These are phyloP conservation scores for Dendronephthya gigantea DNA, from an alignment of 64 coral and sea anemone genomes.

Conservation along the genomic window DNA sequence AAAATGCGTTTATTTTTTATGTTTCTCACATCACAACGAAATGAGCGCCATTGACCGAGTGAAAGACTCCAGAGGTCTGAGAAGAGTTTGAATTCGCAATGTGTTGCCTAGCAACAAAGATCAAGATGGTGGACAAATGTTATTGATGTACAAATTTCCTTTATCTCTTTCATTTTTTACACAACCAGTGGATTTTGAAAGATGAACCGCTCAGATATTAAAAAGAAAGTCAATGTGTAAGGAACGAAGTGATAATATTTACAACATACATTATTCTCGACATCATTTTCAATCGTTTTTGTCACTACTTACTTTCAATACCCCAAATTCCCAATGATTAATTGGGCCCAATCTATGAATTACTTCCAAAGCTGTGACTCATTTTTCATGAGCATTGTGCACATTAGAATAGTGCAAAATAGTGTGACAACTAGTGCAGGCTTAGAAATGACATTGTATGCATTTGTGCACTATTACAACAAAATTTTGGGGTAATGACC, in stretches of 20 bases:
- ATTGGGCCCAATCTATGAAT: no score
- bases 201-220: conserved; percentile 5
- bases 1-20: no score
- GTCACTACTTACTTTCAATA: no score
- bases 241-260: background rate
- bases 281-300: background rate
- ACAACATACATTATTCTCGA: background rate
- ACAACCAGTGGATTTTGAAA: background rate
- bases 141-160: background rate
- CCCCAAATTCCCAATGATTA: no score
- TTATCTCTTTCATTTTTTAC: background rate
- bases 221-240: background rate
- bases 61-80: background rate
- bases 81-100: background rate
- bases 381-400: no score
- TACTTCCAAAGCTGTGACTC: no score
- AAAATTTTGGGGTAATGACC: no score
- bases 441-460: no score
- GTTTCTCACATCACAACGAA: no score
- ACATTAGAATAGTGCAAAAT: no score
- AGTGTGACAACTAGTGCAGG: no score
- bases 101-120: background rate
- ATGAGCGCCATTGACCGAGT: background rate
- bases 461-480: no score
- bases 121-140: background rate